Evolutionary conservation across 2,888 invertebrate species (phyloP), one percentile per base, ranked within the genome.

Genomic region (Cylindroiulus punctatus): DNA sequence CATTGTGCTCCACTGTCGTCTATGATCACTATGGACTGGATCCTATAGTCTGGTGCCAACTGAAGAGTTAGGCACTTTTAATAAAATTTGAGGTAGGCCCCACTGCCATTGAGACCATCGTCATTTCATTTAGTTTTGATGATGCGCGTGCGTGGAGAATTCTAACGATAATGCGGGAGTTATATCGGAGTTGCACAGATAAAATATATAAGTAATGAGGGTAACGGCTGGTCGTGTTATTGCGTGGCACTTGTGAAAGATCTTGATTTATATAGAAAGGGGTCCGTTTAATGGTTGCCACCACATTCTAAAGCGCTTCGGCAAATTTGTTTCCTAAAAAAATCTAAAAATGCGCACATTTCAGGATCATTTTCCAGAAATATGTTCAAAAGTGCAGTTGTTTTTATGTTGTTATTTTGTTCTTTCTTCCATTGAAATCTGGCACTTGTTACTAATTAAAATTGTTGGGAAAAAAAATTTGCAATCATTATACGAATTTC

Each of bases 1-100:
- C 65, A 65, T 65, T 65, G 65, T 65, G n/a, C 65, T 65, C 65
- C 65, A 65, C 65, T 65, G 65, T 65, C 65, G 65, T 65, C 65
- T 65, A 26, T 26, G 22, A 10, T n/a, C n/a, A n/a, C n/a, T n/a
- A n/a, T n/a, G n/a, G n/a, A n/a, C n/a, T n/a, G n/a, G n/a, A n/a
- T n/a, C n/a, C 57, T 57, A 57, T 57, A 57, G 57, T 22, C 65
- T 26, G n/a, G n/a, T 57, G 57, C n/a, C n/a, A 57, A 19, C 47
- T 17, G 10, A 17, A 19, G 57, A 57, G 57, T 57, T 10, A 65
- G 65, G 26, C 12, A 0, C 12, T 65, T 65, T 65, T 65, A 65
- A 65, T 65, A 65, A 65, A 65, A 65, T 65, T 65, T 65, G 26
- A 65, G 65, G 65, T 65, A 65, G 65, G 65, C 26, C 65, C 26